Percentiles rank a stretch among this genome's conserved stretches.
Evolutionary conservation across 1,140 invertebrate species (phyloP).

Genomic region (Lepidurus couesii): DNA sequence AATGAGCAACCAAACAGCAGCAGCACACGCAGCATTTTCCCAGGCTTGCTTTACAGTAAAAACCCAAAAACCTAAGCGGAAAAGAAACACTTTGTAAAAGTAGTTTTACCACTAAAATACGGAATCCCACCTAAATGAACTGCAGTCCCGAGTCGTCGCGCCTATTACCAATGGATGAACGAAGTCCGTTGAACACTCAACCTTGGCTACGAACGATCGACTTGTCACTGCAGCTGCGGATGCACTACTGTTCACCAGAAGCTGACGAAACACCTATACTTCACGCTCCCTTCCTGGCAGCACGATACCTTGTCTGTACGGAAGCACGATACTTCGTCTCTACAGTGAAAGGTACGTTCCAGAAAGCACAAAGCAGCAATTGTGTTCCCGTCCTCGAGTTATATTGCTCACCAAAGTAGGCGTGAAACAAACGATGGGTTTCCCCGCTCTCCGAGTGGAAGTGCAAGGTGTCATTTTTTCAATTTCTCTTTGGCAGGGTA

Average conservation of each 20-base stretch:
- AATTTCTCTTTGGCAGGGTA: too few relatives aligned
- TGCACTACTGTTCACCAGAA: neutral
- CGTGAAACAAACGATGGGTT: too few relatives aligned
- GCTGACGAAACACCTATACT: neutral
- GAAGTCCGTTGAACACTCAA: neutral
- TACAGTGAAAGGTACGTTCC: too few relatives aligned
- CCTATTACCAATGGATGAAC: neutral
- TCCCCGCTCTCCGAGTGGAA: too few relatives aligned
- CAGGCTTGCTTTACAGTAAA: neutral
- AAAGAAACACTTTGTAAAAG: neutral
- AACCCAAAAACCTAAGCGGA: neutral
- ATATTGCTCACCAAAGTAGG: too few relatives aligned
- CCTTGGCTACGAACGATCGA: neutral
- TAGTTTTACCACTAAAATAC: neutral
- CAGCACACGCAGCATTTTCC: neutral
- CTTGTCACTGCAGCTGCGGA: neutral
- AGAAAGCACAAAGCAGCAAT: too few relatives aligned
- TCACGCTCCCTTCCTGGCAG: neutral
- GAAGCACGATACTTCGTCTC: too few relatives aligned
- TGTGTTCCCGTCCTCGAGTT: too few relatives aligned
- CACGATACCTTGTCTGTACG: neutral
- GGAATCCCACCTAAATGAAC: neutral
- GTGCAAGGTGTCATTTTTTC: too few relatives aligned
- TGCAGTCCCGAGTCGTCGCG: neutral
- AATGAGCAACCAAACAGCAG: neutral